Conservation (phyloP, 2,888 invertebrate genomes). For the Koerneria pararmatus region DNA sequence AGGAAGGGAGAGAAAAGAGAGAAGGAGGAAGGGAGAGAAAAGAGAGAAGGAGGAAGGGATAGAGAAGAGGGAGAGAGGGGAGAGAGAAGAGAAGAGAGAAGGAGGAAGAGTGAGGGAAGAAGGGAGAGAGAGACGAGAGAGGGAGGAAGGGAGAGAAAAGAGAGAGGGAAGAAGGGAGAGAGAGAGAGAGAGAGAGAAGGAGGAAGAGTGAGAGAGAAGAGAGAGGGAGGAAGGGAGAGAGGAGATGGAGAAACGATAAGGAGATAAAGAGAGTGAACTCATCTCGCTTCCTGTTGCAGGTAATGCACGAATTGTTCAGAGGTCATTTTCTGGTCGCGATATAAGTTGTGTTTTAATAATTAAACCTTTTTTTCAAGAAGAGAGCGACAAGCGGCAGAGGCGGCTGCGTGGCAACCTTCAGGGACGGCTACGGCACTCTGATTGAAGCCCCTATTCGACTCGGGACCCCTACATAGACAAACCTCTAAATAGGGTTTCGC, state of each 20-base stretch:
- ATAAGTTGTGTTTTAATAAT: too few relatives aligned
- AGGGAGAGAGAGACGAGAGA: neutral
- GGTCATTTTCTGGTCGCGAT: too few relatives aligned
- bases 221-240: neutral
- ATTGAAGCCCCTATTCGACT: too few relatives aligned
- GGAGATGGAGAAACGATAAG: neutral
- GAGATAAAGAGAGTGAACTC: neutral
- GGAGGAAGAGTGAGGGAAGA: neutral
- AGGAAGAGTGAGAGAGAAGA: neutral
- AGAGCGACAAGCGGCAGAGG: too few relatives aligned
- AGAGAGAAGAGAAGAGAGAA: neutral
- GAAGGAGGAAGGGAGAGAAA: neutral
- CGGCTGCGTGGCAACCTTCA: too few relatives aligned
- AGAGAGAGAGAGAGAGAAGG: neutral
- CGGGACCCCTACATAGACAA: too few relatives aligned
- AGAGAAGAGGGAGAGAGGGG: neutral
- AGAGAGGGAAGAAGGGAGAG: constrained; percentile 1
- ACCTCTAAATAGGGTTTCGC: too few relatives aligned
- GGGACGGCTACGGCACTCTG: too few relatives aligned
- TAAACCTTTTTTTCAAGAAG: too few relatives aligned
- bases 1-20: constrained; percentile 12
- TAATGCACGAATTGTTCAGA: too few relatives aligned
- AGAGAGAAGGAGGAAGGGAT: neutral
- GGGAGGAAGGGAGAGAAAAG: neutral
- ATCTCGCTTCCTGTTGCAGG: too few relatives aligned